These are phyloP conservation scores for Boleophthalmus pectinirostris DNA, from an alignment of 2,113 vertebrate species.

Conservation along the genomic window DNA sequence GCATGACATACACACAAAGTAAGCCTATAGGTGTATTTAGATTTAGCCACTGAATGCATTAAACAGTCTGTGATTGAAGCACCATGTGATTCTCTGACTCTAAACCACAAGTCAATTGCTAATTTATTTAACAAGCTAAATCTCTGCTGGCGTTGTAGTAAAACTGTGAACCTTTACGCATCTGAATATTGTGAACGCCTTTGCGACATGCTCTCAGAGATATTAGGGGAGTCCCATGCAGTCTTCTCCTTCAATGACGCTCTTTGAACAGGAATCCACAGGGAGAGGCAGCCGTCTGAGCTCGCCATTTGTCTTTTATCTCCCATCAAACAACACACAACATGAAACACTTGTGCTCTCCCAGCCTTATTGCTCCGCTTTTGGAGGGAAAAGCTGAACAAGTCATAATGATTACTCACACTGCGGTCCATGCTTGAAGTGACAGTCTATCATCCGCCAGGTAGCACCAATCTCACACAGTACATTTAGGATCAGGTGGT, in stretches of 20 bases:
- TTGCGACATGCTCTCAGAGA: conserved; percentile 39
- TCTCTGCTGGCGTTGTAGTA: background rate
- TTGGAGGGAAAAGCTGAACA: conserved; percentile 44
- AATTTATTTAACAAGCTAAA: background rate
- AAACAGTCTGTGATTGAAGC: too few relatives aligned
- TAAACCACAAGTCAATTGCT: background rate
- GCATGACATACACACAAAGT: too few relatives aligned
- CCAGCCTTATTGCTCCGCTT: conserved; percentile 40
- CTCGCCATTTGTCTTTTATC: conserved; percentile 49
- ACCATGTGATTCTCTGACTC: background rate
- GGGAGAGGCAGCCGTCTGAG: conserved; percentile 37
- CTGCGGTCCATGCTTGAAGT: conserved; percentile 42
- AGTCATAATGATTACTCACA: conserved; percentile 46
- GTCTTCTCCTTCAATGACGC: conserved; percentile 28
- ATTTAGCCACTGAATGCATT: too few relatives aligned
- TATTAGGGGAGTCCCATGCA: conserved; percentile 57
- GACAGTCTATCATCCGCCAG: conserved; percentile 29
- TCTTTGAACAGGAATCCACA: conserved; percentile 48
- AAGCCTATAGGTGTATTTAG: too few relatives aligned
- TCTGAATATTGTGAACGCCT: conserved; percentile 39
- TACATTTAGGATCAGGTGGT: conserved; percentile 41
- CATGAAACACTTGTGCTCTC: conserved; percentile 39
- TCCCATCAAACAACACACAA: conserved; percentile 55
- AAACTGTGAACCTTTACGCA: conserved; percentile 18
- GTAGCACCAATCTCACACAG: conserved; percentile 32